Conservation (phyloP, 2,797 vertebrate species). For the Hipposideros larvatus region DNA sequence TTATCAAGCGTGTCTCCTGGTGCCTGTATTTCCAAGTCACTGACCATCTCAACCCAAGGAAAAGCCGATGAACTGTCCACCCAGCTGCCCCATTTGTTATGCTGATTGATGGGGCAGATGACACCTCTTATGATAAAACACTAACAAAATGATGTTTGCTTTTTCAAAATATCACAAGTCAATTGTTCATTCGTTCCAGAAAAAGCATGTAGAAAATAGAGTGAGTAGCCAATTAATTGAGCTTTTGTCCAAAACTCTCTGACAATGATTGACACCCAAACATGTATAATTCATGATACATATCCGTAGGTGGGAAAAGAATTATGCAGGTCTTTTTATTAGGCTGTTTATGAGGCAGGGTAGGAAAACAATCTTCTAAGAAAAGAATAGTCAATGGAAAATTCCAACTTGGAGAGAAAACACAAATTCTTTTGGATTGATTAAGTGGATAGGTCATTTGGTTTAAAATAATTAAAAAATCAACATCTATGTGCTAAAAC, state of each 20-base stretch:
- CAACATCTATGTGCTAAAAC: background rate
- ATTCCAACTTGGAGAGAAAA: background rate
- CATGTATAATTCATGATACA: background rate
- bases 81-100: fast-evolving
- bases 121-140: background rate
- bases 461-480: background rate
- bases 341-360: background rate
- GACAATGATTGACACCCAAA: background rate
- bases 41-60: fast-evolving
- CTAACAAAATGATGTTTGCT: background rate
- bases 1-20: fast-evolving
- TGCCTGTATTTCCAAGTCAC: fast-evolving
- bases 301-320: background rate
- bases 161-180: background rate
- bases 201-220: background rate
- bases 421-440: background rate
- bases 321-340: fast-evolving
- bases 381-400: no score
- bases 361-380: no score
- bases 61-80: fast-evolving
- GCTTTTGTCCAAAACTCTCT: background rate
- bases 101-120: background rate
- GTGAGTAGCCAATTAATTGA: background rate
- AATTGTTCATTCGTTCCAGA: background rate
- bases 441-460: background rate